Base-by-base conservation (phyloP, 2,113 vertebrate genomes). In the Hystrix brachyura region DNA sequence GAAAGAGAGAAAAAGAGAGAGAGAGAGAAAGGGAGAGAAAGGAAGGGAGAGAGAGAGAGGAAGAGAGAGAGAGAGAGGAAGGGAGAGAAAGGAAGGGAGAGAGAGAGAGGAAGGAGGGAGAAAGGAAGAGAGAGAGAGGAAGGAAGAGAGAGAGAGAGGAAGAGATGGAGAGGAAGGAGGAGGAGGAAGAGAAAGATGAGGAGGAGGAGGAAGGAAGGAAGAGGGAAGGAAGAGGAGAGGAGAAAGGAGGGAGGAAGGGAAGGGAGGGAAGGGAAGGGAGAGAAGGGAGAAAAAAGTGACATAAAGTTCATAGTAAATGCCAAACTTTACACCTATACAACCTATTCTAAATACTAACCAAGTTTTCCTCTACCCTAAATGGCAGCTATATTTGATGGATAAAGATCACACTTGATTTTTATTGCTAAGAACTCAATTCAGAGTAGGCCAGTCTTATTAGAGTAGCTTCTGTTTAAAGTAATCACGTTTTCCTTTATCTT, bases 401-500 rank as follows among this genome's bases (percentile, higher is more conserved):
- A 72, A 80, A 32, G 18, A 23, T 79, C 82, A 3, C 46, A 62
- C 43, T 48, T 91, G 18, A 59, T 48, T 90, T 91, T 83, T 74
- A 82, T 65, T 13, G 46, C 92, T 34, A 81, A 91, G 76, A 51
- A 76, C 55, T 85, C 81, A 32, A 4, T 76, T 86, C 89, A 87
- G 62, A 96, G 84, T 43, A n/a, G 48, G 43, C 10, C 38, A 72
- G 71, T 83, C 67, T 46, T 34, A 0, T 57, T 90, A 48, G 18
- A 53, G 53, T 55, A 51, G 67, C 15, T 94, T 91, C 80, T 87
- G 19, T 64, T 78, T 51, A 82, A 76, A 8, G 74, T 43, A 64
- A 60, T 92, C 87, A 55, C 21, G 13, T 88, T 87, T 53, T 53
- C 87, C 76, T 69, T 96, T 87, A 55, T 64, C 29, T 60, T 18